Conservation (phyloP, 2,888 invertebrate species). For the Chirona hameri region DNA sequence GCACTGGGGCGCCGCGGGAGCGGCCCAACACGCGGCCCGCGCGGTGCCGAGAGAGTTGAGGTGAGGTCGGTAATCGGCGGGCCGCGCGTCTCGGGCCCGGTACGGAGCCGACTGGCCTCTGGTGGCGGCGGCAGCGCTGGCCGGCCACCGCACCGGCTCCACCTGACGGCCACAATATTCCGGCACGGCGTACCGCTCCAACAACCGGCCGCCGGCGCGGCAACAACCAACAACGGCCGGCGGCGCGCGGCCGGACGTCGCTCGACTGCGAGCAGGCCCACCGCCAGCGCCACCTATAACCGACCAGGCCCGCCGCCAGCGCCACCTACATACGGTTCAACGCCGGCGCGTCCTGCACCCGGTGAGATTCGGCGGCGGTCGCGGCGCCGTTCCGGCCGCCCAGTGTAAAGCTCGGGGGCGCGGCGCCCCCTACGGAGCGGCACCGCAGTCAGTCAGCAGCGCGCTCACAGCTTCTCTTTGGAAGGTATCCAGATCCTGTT, state of each 20-base stretch:
- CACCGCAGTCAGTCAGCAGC: background rate
- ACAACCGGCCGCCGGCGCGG: background rate
- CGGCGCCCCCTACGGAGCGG: background rate
- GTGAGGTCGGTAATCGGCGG: background rate
- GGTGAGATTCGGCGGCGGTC: background rate
- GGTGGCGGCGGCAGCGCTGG: no score
- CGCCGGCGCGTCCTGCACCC: background rate
- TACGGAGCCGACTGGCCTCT: no score
- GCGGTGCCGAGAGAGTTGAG: no score
- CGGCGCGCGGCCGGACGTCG: background rate
- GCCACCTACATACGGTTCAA: no score
- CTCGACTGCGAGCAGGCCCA: background rate
- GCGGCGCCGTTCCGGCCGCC: background rate
- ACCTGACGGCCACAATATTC: no score
- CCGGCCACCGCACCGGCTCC: no score
- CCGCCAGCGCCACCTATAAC: background rate
- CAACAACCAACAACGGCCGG: background rate
- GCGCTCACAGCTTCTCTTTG: slow-evolving; percentile 82
- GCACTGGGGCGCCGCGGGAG: background rate
- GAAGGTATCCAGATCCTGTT: slow-evolving; percentile 96
- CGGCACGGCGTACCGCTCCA: no score
- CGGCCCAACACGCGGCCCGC: background rate
- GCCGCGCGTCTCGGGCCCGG: background rate
- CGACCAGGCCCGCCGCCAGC: no score
- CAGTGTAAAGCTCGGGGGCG: background rate